Evolutionary conservation across 92 coral and sea anemone genomes (phyloP).

Genomic region (Hydrozoanthus gracilis): DNA sequence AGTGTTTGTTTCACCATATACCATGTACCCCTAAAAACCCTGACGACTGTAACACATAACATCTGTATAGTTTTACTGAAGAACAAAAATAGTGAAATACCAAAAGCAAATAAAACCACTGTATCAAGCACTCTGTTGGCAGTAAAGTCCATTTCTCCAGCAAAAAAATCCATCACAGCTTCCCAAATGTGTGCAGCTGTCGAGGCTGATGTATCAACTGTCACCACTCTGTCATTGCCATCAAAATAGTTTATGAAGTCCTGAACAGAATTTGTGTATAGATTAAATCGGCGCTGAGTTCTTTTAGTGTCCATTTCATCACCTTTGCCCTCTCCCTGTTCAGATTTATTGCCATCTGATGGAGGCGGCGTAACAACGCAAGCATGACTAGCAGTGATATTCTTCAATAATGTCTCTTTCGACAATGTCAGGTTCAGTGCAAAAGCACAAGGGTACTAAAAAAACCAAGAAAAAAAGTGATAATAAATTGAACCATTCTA

Average conservation of each 20-base stretch:
- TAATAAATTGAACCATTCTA: background rate
- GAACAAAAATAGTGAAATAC: slow-evolving; percentile 45
- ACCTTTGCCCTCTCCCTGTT: slow-evolving; percentile 68
- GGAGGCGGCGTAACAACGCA: slow-evolving; percentile 70
- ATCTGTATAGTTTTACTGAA: background rate
- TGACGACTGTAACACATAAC: no score
- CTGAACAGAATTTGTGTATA: slow-evolving; percentile 77
- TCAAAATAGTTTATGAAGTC: slow-evolving; percentile 77
- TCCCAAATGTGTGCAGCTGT: slow-evolving; percentile 87
- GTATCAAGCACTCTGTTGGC: slow-evolving; percentile 79
- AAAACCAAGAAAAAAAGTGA: background rate
- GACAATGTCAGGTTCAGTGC: slow-evolving; percentile 83
- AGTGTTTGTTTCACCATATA: no score
- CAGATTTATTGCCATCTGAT: slow-evolving; percentile 61
- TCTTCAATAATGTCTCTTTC: slow-evolving; percentile 69
- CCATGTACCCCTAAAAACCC: no score
- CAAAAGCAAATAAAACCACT: slow-evolving; percentile 80
- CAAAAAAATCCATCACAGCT: slow-evolving; percentile 87
- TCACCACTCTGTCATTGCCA: slow-evolving; percentile 68
- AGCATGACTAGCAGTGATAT: slow-evolving; percentile 83
- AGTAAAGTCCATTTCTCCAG: slow-evolving; percentile 88
- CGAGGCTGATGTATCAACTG: slow-evolving; percentile 81
- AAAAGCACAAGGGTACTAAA: slow-evolving; percentile 87
- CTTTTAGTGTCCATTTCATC: slow-evolving; percentile 91
- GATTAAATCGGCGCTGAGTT: slow-evolving; percentile 81